Conservation (phyloP, 2,797 vertebrate genomes). For the Pipistrellus pipistrellus region DNA sequence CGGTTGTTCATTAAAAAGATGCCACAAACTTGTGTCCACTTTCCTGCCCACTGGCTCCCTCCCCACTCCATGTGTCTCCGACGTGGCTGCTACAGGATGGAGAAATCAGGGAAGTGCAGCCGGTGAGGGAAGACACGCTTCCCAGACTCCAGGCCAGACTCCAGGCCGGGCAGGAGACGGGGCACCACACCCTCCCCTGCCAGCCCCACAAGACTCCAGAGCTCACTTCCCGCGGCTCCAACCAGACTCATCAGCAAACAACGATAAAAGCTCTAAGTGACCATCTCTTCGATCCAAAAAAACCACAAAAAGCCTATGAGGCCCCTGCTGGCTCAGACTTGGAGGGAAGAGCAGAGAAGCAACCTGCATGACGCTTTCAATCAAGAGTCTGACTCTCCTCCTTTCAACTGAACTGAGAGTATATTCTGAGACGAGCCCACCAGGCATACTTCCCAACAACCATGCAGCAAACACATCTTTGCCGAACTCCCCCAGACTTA, state of each 20-base stretch:
- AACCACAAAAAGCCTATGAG: constrained; percentile 83
- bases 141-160: neutral
- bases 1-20: constrained; percentile 54
- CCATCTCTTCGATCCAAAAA: constrained; percentile 82
- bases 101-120: neutral
- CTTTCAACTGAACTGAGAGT: constrained; percentile 74
- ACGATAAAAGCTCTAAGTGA: constrained; percentile 80
- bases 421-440: constrained; percentile 76
- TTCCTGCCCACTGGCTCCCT: neutral
- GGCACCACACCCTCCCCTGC: neutral
- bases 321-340: constrained; percentile 77
- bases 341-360: constrained; percentile 63
- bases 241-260: constrained; percentile 63
- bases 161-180: neutral
- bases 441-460: constrained; percentile 74
- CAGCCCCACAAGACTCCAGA: neutral
- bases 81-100: accelerated
- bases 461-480: constrained; percentile 79
- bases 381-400: constrained; percentile 75
- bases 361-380: constrained; percentile 63
- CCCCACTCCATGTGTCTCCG: neutral
- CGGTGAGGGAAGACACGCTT: neutral
- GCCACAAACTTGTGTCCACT: constrained; percentile 47
- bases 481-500: constrained; percentile 87
- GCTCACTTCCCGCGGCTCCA: neutral